Evolutionary conservation across 2,113 vertebrate species (phyloP), one percentile per base, ranked within the genome.

Genomic region (Albula glossodonta): DNA sequence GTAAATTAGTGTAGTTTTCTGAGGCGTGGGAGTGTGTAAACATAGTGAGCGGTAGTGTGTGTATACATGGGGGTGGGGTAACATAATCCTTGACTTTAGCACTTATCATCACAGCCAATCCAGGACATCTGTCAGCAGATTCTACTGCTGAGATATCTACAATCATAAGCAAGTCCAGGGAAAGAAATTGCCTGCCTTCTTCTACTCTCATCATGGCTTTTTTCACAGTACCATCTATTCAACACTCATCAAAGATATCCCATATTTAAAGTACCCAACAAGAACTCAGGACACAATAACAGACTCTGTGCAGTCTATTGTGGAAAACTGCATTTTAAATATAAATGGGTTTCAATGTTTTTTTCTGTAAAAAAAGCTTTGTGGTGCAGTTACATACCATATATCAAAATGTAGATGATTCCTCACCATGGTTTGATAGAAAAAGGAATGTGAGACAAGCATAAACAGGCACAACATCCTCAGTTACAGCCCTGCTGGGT

Each of bases 401-500:
- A 41, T 41, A 41, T 41, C 31, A 41, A 41, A 41, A 41, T 41
- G 31, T 41, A 41, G 31, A 41, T 41, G 31, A 41, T 41, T 41
- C 31, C 31, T 41, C 31, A 41, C 31, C 31, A 41, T 41, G 31
- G 31, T 41, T 52, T 15, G 15, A 31, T 10, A n/a, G n/a, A 22
- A 63, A 19, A 25, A 74, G 79, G 85, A 82, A 86, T 86, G 80
- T 41, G 50, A 81, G 85, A 22, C 85, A 86, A 63, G 85, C 63
- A 70, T 9, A 50, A 57, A 70, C 85, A 86, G 5, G 85, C 85
- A 56, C 70, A 25, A 10, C 1, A 31, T 17, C 80, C 51, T 7
- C 15, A 52, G 50, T n/a, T 50, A 22, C 11, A 81, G 48, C n/a
- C 50, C 78, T 81, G 31, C 78, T 81, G 49, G 56, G 57, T 22